Evolutionary conservation across 1,140 invertebrate genomes (phyloP).

Genomic region (Drosophila funebris): DNA sequence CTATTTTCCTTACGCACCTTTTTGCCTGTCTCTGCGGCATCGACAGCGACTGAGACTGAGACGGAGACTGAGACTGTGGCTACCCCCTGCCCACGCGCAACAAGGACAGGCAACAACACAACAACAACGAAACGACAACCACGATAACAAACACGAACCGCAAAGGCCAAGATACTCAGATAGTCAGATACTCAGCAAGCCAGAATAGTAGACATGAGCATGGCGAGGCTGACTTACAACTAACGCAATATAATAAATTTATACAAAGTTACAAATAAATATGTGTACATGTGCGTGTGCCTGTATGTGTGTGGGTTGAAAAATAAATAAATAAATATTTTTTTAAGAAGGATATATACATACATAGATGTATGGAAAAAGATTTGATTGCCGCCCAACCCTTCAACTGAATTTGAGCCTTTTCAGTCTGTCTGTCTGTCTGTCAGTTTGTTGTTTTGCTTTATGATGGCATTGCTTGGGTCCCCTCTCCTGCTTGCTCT

Average conservation of each 20-base stretch:
- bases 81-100: slow-evolving; percentile 55
- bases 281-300: slow-evolving; percentile 1
- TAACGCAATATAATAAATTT: slow-evolving; percentile 82
- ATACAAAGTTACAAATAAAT: slow-evolving; percentile 79
- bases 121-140: not conserved
- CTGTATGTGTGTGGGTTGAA: slow-evolving; percentile 58
- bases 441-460: slow-evolving; percentile 66
- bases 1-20: slow-evolving; percentile 73
- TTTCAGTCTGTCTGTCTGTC: slow-evolving; percentile 21
- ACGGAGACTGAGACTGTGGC: no score
- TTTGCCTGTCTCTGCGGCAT: slow-evolving; percentile 5
- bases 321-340: slow-evolving; percentile 82
- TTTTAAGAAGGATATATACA: slow-evolving; percentile 69
- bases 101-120: slow-evolving; percentile 8
- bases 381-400: slow-evolving; percentile 47
- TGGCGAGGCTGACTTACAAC: slow-evolving; percentile 70
- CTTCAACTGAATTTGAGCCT: slow-evolving; percentile 43
- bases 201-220: slow-evolving; percentile 34
- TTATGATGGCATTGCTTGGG: slow-evolving; percentile 60
- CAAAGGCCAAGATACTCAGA: no score
- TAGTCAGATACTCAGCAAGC: slow-evolving; percentile 40
- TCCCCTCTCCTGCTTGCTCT: not conserved
- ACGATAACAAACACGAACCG: no score
- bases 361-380: slow-evolving; percentile 10
- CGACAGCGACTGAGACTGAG: slow-evolving; percentile 8